Base-by-base conservation (phyloP, 2,888 invertebrate species). In the Habroteleia sp. region DNA sequence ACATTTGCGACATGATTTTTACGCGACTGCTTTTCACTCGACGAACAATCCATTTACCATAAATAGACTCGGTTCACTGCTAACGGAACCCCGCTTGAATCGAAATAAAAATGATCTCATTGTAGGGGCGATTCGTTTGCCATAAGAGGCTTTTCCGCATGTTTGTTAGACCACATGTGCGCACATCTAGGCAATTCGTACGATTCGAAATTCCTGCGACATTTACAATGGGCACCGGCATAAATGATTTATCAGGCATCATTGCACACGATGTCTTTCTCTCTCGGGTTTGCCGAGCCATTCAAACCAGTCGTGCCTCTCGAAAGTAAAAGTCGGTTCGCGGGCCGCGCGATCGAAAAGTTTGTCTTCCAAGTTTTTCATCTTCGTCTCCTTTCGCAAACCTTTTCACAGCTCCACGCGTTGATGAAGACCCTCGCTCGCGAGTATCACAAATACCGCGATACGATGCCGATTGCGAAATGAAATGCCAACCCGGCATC, bases 401-500 rank as follows among this genome's bases (percentile, higher is more conserved):
- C 66, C 68, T 63, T 56, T 68, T 63, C 68, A 48, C 63, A 41
- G 58, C 33, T 46, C 46, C 14, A 11, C 52, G 54, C 54, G 66
- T 39, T 48, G 66, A 66, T 66, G 66, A 66, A 65, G 52, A 44
- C 44, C 52, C 37, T 63, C 13, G 41, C 44, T n/a, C 27, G 17
- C 10, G 39, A 17, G 2, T 42, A 60, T 58, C 25, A 37, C 68
- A 69, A 62, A 62, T 71, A 71, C 62, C 68, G 68, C 71, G 62
- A 39, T 52, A 52, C 52, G 46, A 39, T 46, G 29, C 39, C 41
- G 46, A 63, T 72, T 72, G 41, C 72, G 31, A 72, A 56, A 63
- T 42, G 35, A 72, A 72, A 72, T 72, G 72, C 63, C 72, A 72
- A 72, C 72, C 42, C 27, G 46, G 48, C 56, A 33, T 56, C 46